Conservation (phyloP, 2,888 invertebrate genomes). For the Neria commutata region DNA sequence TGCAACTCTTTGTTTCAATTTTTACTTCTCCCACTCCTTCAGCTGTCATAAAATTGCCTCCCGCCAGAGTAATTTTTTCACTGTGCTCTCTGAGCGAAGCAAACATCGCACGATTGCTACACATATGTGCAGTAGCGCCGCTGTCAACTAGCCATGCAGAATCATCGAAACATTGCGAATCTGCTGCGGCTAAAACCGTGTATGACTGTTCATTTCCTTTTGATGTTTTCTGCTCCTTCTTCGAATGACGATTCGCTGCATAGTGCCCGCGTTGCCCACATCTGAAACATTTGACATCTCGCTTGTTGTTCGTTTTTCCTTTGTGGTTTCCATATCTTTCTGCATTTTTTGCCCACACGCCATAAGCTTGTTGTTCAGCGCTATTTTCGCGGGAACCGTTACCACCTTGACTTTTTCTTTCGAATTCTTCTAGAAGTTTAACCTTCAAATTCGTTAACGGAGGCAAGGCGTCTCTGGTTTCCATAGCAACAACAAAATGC, state of each 20-base stretch:
- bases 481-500: slow-evolving; percentile 28
- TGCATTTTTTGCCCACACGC: too few relatives aligned
- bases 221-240: too few relatives aligned
- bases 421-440: slow-evolving; percentile 26
- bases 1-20: too few relatives aligned
- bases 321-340: not conserved
- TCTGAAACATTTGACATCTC: not conserved
- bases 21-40: too few relatives aligned
- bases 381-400: too few relatives aligned
- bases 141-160: slow-evolving; percentile 28
- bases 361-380: slow-evolving; percentile 25
- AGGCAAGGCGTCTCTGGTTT: slow-evolving; percentile 27
- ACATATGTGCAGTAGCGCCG: slow-evolving; percentile 27
- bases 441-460: slow-evolving; percentile 16
- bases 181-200: too few relatives aligned
- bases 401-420: too few relatives aligned
- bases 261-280: slow-evolving; percentile 5
- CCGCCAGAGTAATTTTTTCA: slow-evolving; percentile 16
- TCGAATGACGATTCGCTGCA: slow-evolving; percentile 5
- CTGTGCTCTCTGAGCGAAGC: slow-evolving; percentile 13
- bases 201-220: too few relatives aligned
- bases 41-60: slow-evolving; percentile 5
- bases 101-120: slow-evolving; percentile 22
- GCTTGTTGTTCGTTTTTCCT: not conserved
- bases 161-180: too few relatives aligned